Percentiles rank a stretch among this genome's conserved stretches.
Conservation (phyloP, 2,113 vertebrate genomes). For the Silurus glanis region DNA sequence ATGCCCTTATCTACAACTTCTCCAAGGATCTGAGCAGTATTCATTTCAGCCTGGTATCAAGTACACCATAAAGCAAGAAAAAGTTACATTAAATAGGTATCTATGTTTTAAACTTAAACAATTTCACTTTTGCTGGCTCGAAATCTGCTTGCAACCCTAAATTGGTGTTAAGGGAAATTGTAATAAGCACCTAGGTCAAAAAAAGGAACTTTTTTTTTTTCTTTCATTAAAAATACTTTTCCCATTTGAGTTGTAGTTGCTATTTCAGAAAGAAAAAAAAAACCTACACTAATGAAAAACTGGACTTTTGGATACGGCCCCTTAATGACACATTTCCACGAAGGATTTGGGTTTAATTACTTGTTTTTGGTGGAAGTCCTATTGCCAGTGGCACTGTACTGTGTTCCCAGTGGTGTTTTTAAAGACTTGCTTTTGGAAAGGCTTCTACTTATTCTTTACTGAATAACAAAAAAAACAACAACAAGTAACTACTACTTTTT, state of each 20-base stretch:
- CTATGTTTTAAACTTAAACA: background rate
- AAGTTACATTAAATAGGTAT: background rate
- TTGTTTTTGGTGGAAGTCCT: background rate
- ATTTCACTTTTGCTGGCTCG: background rate
- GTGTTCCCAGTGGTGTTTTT: background rate
- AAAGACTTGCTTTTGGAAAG: background rate
- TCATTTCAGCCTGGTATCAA: background rate
- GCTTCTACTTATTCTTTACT: background rate
- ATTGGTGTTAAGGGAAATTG: conserved; percentile 26
- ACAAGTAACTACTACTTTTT: background rate
- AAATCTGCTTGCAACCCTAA: background rate
- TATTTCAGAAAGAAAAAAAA: conserved; percentile 15
- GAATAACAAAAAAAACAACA: background rate
- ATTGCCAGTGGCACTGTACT: background rate
- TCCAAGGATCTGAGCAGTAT: background rate
- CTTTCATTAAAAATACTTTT: conserved; percentile 14
- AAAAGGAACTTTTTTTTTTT: conserved; percentile 1
- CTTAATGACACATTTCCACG: background rate
- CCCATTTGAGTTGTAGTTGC: background rate
- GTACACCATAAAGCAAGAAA: background rate
- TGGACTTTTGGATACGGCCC: conserved; percentile 4
- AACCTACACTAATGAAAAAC: background rate
- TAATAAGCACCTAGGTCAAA: background rate
- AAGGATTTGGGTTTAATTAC: conserved; percentile 11
- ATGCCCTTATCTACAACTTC: background rate